Conservation (phyloP, 2,888 invertebrate species). For the Cheilosia vernalis region DNA sequence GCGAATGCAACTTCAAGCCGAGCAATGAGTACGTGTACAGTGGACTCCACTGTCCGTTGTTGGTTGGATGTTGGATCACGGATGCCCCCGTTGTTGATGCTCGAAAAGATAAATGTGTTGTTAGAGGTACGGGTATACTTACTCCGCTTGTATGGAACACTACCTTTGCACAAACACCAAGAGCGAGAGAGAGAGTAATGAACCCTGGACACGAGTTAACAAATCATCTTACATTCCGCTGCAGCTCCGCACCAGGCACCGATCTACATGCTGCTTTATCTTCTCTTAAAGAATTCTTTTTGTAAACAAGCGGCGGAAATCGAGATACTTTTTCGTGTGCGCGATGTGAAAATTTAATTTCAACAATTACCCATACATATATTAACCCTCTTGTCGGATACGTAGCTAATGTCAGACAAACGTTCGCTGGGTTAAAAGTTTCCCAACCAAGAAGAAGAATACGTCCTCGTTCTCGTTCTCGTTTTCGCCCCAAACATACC, state of each 20-base stretch:
- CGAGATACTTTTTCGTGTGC: slow-evolving; percentile 40
- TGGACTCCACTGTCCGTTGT: slow-evolving; percentile 35
- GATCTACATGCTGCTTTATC: slow-evolving; percentile 44
- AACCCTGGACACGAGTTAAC: slow-evolving; percentile 57
- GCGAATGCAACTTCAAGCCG: slow-evolving; percentile 10
- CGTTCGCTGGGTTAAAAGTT: neutral
- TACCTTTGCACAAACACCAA: slow-evolving; percentile 4
- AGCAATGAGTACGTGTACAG: slow-evolving; percentile 36
- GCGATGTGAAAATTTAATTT: slow-evolving; percentile 61
- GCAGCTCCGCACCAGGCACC: neutral
- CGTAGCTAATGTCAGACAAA: neutral
- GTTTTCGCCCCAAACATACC: no score
- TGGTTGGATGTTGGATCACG: neutral
- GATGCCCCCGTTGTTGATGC: slow-evolving; percentile 32
- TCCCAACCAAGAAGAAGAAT: slow-evolving; percentile 1
- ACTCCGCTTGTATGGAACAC: slow-evolving; percentile 1
- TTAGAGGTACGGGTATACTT: neutral
- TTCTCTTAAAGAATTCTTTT: slow-evolving; percentile 20
- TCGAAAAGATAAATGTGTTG: slow-evolving; percentile 51
- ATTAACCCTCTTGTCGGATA: slow-evolving; percentile 29
- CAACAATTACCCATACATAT: slow-evolving; percentile 60
- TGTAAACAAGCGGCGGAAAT: slow-evolving; percentile 57
- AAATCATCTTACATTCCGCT: slow-evolving; percentile 46
- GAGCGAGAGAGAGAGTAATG: slow-evolving; percentile 26
- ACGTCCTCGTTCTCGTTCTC: neutral